These are phyloP conservation scores for Caenorhabditis japonica DNA, from an alignment of 2,888 invertebrate genomes.

Conservation along the genomic window DNA sequence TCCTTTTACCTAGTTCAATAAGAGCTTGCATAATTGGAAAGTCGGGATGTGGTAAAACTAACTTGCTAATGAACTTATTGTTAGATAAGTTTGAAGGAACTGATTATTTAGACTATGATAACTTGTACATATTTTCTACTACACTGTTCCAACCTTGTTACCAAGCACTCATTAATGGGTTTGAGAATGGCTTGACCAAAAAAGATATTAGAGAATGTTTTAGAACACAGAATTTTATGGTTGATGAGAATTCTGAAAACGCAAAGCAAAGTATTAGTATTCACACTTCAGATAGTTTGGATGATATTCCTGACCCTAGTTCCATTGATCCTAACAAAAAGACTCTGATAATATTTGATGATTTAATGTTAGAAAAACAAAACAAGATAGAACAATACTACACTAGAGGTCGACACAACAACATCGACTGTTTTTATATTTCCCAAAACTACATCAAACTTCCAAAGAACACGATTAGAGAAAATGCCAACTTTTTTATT, in stretches of 20 bases:
- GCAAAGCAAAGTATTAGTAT: too few relatives aligned
- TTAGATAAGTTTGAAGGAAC: too few relatives aligned
- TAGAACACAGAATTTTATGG: constrained; percentile 41
- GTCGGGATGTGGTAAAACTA: constrained; percentile 64
- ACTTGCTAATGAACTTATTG: constrained; percentile 63
- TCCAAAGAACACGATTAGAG: constrained; percentile 64
- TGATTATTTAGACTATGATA: constrained; percentile 64
- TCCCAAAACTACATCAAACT: constrained; percentile 62
- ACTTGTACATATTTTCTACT: constrained; percentile 62
- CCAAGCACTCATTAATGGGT: constrained; percentile 59
- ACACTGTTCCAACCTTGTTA: constrained; percentile 64
- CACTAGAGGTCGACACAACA: constrained; percentile 57
- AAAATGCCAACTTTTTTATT: constrained; percentile 63
- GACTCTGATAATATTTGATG: constrained; percentile 63
- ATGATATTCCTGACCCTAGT: constrained; percentile 61
- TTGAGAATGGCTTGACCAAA: constrained; percentile 55
- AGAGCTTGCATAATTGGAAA: constrained; percentile 68
- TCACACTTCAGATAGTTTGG: too few relatives aligned
- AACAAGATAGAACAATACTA: constrained; percentile 67
- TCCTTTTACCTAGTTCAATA: constrained; percentile 51
- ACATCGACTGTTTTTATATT: constrained; percentile 62
- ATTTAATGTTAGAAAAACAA: constrained; percentile 59
- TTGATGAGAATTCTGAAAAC: constrained; percentile 49
- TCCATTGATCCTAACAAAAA: constrained; percentile 57
- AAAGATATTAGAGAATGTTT: constrained; percentile 56